phyloP scores from a whole-genome alignment of 2,113 vertebrate species.

The Coturnix japonica region DNA sequence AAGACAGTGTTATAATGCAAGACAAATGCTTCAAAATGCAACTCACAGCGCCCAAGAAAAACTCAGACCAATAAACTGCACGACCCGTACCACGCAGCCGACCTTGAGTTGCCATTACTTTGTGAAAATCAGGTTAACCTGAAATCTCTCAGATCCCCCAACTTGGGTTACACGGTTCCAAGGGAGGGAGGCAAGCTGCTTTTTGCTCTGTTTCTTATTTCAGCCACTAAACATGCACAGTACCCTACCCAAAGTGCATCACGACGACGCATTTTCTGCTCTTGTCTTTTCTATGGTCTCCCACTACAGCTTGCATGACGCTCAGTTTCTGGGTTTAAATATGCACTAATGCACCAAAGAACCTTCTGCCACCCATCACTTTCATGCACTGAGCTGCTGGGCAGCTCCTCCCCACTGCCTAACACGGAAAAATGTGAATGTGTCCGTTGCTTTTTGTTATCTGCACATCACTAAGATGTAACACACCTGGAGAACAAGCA shows the following conservation, averaged over 20 bases:
- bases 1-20: constrained; percentile 26
- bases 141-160: neutral
- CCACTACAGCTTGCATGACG: neutral
- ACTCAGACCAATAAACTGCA: neutral
- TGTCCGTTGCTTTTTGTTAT: neutral
- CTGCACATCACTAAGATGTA: neutral
- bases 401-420: rapidly evolving
- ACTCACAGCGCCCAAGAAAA: neutral
- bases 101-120: neutral
- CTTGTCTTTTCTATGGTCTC: neutral
- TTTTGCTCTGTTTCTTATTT: neutral
- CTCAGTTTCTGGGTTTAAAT: neutral
- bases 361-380: too few relatives aligned
- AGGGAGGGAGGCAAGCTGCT: neutral
- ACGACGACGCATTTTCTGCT: neutral
- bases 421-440: neutral
- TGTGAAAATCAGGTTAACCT: constrained; percentile 10
- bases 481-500: neutral
- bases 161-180: neutral
- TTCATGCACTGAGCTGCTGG: neutral
- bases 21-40: constrained; percentile 41
- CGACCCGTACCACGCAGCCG: neutral
- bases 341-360: neutral
- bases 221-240: neutral
- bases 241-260: neutral